Conservation (phyloP, 2,888 invertebrate genomes). For the Eristalis arbustorum region DNA sequence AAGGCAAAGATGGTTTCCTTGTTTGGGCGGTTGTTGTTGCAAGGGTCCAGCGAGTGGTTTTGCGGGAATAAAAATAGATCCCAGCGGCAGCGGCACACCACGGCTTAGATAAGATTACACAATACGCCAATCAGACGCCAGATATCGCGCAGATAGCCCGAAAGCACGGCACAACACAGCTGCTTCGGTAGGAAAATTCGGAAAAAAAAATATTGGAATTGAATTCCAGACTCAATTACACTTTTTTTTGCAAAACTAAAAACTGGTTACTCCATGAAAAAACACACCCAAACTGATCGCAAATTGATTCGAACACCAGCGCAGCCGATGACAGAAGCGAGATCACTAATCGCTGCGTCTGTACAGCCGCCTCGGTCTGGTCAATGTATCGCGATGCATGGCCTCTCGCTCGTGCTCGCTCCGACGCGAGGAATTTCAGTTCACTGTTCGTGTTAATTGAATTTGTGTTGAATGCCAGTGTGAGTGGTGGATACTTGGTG, state of each 20-base stretch:
- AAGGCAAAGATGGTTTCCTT: slow-evolving; percentile 38
- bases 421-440: not conserved
- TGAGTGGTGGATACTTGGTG: slow-evolving; percentile 4
- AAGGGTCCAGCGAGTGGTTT: slow-evolving; percentile 21
- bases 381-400: slow-evolving; percentile 2
- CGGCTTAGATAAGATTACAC: slow-evolving; percentile 45
- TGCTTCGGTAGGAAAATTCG: slow-evolving; percentile 10
- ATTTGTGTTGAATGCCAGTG: not conserved
- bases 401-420: not conserved
- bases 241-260: slow-evolving; percentile 16
- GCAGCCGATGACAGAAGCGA: slow-evolving; percentile 23
- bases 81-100: slow-evolving; percentile 38
- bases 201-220: slow-evolving; percentile 10
- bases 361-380: slow-evolving; percentile 6
- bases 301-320: slow-evolving; percentile 53
- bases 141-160: slow-evolving; percentile 16
- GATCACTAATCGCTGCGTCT: slow-evolving; percentile 9
- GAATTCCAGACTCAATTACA: slow-evolving; percentile 35
- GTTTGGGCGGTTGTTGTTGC: slow-evolving; percentile 9
- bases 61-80: slow-evolving; percentile 37
- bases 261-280: slow-evolving; percentile 40
- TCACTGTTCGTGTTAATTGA: not conserved
- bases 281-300: slow-evolving; percentile 70
- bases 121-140: slow-evolving; percentile 16
- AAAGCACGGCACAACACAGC: slow-evolving; percentile 6